Evolutionary conservation across 2,888 invertebrate genomes (phyloP), one percentile per base, ranked within the genome.

Genomic region (Vesta saturnalis): DNA sequence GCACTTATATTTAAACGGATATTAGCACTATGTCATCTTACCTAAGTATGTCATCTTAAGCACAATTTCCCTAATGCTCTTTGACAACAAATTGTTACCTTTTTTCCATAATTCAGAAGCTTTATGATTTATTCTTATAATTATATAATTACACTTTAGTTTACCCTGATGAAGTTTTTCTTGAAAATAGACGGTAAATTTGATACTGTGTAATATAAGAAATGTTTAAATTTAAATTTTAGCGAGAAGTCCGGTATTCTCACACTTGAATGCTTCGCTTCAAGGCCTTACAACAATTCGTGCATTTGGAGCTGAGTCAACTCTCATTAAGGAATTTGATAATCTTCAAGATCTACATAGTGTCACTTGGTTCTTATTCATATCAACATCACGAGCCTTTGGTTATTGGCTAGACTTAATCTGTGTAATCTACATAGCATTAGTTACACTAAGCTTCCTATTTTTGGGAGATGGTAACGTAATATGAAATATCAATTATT

Each of bases 231-330:
- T 39, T 39, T 8, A 39, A 12, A 4, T 96, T 95, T 80, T 83
- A 94, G 95, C 95, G 72, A 91, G 96, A 69, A 96, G 96, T 77
- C 97, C 98, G 0, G 94, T 99, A 12, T 98, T 96, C 85, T 93
- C 94, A 1, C 97, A 97, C 80, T 85, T 98, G 77, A 94, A 52
- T 19, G 52, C 52, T n/a, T 52, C 52, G 2, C 52, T 52, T 18
- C 52, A 52, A 52, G 52, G 52, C 92, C 86, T 99, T 69, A 90
- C 95, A 0, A 96, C 97, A 0, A 96, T 99, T 52, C 88, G 97
- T 62, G 94, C 96, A 0, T 96, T 94, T 80, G 89, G 90, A 6
- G 94, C 94, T 0, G 92, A 95, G 80, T 88, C 90, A 60, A 89
- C 92, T 19, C 90, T 97, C 52, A 89, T 90, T 49, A 85, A 88